These are phyloP conservation scores for Hydractinia echinata DNA, from an alignment of 30 jellyfish, hydroid and myxozoan genomes.

Conservation along the genomic window DNA sequence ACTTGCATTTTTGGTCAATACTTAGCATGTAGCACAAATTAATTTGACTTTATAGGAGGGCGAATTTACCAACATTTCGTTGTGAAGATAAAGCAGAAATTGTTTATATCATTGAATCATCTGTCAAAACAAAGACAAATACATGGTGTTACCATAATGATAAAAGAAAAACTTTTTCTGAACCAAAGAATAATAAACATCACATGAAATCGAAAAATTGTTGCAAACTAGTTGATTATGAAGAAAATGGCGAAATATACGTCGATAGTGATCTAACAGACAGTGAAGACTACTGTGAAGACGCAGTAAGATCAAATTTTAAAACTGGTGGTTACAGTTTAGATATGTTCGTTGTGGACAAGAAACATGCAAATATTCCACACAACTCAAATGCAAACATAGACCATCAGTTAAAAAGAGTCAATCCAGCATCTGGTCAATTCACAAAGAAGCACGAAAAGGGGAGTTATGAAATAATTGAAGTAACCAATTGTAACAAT, in stretches of 20 bases:
- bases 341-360: not conserved
- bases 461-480: not conserved
- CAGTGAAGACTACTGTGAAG: not conserved
- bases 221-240: not conserved
- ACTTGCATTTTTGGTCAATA: too few relatives aligned
- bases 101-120: not conserved
- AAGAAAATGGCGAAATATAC: not conserved
- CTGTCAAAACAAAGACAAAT: not conserved
- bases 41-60: too few relatives aligned
- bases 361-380: not conserved
- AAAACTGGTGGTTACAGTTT: not conserved
- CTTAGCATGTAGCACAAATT: too few relatives aligned
- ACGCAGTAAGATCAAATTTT: not conserved
- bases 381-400: not conserved
- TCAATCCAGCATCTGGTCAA: constrained; percentile 1
- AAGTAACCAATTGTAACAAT: too few relatives aligned
- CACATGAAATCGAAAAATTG: not conserved
- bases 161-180: not conserved
- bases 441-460: not conserved
- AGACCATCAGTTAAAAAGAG: not conserved
- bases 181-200: not conserved
- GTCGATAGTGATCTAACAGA: not conserved
- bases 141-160: constrained; percentile 2
- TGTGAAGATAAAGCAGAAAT: not conserved
- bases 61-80: too few relatives aligned